Evolutionary conservation across 2,888 invertebrate genomes (phyloP).

Genomic region (Oscheius sp.): DNA sequence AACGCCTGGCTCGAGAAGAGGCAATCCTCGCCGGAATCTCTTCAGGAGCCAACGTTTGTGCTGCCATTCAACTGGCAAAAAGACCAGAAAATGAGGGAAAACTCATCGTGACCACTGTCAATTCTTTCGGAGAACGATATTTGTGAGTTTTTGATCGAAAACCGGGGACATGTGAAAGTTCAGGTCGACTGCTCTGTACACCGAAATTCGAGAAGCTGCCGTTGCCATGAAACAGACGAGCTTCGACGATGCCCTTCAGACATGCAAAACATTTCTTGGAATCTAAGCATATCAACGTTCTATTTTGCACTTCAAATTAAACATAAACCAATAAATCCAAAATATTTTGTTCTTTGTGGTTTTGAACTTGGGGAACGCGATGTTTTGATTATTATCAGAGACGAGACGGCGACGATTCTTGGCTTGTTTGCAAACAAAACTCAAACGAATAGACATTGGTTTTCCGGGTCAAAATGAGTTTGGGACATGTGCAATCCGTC

Average conservation of each 20-base stretch:
- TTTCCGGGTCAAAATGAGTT: no score
- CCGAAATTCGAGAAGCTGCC: constrained; percentile 57
- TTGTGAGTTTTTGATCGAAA: constrained; percentile 44
- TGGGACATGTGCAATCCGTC: no score
- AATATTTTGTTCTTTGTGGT: background rate
- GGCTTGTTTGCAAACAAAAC: no score
- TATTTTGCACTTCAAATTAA: background rate
- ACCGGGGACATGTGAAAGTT: constrained; percentile 5
- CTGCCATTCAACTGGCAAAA: constrained; percentile 64
- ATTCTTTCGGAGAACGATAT: constrained; percentile 68
- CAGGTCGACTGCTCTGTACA: constrained; percentile 61
- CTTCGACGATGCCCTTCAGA: constrained; percentile 49
- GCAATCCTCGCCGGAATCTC: constrained; percentile 65
- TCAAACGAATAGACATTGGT: no score
- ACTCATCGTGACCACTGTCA: constrained; percentile 67
- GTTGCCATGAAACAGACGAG: constrained; percentile 43
- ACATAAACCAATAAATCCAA: background rate
- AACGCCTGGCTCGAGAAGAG: constrained; percentile 65
- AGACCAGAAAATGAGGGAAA: constrained; percentile 69
- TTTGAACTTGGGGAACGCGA: no score
- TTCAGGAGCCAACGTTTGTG: constrained; percentile 67
- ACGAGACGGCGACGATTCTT: no score
- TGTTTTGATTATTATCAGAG: no score
- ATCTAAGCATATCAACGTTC: background rate
- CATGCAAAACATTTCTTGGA: constrained; percentile 47